Evolutionary conservation across 2,113 vertebrate genomes (phyloP).

Genomic region (Atherinomorus stipes): DNA sequence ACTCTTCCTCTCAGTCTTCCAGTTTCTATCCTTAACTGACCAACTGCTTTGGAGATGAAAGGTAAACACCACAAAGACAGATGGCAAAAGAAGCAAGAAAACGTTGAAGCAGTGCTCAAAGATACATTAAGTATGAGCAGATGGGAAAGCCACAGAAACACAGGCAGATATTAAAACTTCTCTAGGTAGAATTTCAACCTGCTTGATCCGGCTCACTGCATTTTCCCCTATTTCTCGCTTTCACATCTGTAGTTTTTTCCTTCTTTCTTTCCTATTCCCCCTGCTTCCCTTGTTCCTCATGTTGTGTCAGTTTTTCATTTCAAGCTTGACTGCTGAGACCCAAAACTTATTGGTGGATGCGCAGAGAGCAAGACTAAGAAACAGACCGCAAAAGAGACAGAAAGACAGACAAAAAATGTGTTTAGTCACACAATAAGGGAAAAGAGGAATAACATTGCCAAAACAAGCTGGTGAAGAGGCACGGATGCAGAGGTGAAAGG

Average conservation of each 20-base stretch:
- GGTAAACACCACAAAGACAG: conserved; percentile 39
- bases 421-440: conserved; percentile 9
- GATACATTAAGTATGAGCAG: conserved; percentile 24
- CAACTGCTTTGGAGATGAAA: conserved; percentile 41
- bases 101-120: conserved; percentile 12
- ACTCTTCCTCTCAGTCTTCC: conserved; percentile 30
- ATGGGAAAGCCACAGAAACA: conserved; percentile 38
- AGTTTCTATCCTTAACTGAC: conserved; percentile 37
- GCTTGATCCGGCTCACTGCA: conserved; percentile 22
- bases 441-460: background rate
- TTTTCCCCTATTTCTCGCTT: conserved; percentile 35
- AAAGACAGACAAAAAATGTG: conserved; percentile 1
- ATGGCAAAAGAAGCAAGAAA: conserved; percentile 39
- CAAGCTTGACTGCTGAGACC: conserved; percentile 67
- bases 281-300: conserved; percentile 37
- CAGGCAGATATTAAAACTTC: conserved; percentile 13
- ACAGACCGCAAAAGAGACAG: conserved; percentile 13
- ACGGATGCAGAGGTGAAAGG: conserved; percentile 3
- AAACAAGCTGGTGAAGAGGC: conserved; percentile 14
- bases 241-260: conserved; percentile 37
- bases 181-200: conserved; percentile 31
- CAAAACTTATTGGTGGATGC: conserved; percentile 44
- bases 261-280: conserved; percentile 28
- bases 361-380: conserved; percentile 46
- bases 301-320: conserved; percentile 74